Evolutionary conservation across 2,888 invertebrate species (phyloP).

Genomic region (Hofmannophila pseudospretella): DNA sequence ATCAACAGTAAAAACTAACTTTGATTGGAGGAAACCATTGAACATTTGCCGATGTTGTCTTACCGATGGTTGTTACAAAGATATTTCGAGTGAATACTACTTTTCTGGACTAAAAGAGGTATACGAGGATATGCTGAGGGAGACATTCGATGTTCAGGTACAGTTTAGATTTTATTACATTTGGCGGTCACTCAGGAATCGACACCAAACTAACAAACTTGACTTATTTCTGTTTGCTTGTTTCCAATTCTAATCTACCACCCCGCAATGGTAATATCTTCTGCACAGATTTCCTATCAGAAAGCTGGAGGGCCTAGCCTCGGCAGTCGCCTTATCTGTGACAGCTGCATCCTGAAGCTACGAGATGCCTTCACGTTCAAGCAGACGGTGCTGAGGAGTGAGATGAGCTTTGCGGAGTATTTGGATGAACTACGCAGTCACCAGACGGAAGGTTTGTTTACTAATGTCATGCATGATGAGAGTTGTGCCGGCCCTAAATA

Average conservation of each 20-base stretch:
- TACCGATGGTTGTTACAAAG: slow-evolving; percentile 23
- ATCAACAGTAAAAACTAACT: not conserved
- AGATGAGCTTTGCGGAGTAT: slow-evolving; percentile 17
- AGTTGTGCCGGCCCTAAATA: too few species aligned
- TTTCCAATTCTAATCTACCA: too few species aligned
- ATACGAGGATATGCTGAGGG: slow-evolving; percentile 34
- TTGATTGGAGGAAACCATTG: slow-evolving; percentile 33
- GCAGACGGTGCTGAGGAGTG: slow-evolving; percentile 28
- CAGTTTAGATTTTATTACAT: too few species aligned
- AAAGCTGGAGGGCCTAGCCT: not conserved
- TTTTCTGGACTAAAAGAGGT: slow-evolving; percentile 28
- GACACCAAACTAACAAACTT: too few species aligned
- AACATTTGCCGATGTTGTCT: slow-evolving; percentile 44
- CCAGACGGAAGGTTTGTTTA: not conserved
- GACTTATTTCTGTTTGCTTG: too few species aligned
- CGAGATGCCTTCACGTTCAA: slow-evolving; percentile 33
- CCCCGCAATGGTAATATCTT: not conserved
- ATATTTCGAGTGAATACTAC: slow-evolving; percentile 29
- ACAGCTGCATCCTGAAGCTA: slow-evolving; percentile 30
- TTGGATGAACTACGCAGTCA: not conserved
- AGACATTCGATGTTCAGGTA: slow-evolving; percentile 44
- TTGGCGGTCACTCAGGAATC: too few species aligned
- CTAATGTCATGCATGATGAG: not conserved
- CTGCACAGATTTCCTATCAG: not conserved
- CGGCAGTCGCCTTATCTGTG: slow-evolving; percentile 28